Conservation (phyloP, 2,797 vertebrate species). For the Scomberomorus guttatus region DNA sequence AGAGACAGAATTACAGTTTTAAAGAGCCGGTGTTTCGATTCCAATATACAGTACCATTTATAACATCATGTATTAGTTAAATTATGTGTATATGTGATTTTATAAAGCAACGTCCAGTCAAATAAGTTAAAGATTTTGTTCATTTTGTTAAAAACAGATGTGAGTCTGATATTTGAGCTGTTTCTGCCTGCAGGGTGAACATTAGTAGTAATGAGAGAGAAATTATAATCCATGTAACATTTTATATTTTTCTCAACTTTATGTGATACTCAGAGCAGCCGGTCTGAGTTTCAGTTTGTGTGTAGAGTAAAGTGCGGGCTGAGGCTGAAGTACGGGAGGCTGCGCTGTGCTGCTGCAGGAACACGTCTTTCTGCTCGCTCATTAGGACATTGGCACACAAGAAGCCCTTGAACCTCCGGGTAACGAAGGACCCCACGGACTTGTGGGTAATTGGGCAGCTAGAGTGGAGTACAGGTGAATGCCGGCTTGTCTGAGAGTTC, state of each 20-base stretch:
- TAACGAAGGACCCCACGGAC: conserved; percentile 82
- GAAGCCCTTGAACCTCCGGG: conserved; percentile 81
- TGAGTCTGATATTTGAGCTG: not conserved
- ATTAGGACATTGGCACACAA: conserved; percentile 80
- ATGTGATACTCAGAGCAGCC: conserved; percentile 15
- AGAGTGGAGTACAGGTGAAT: conserved; percentile 83
- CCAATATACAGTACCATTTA: too few species aligned
- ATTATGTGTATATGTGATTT: too few species aligned
- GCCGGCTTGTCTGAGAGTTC: conserved; percentile 77
- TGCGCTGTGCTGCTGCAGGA: conserved; percentile 55
- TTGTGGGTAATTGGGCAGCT: conserved; percentile 85
- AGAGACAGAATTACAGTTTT: too few species aligned
- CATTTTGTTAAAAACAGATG: too few species aligned
- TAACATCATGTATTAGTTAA: too few species aligned
- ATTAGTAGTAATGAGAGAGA: conserved; percentile 17
- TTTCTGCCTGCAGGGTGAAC: conserved; percentile 39
- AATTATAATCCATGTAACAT: conserved; percentile 8
- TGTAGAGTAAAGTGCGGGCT: conserved; percentile 34
- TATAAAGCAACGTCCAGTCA: too few species aligned
- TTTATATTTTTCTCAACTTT: too few species aligned
- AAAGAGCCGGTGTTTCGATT: too few species aligned
- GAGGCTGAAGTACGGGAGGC: conserved; percentile 46
- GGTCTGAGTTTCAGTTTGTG: conserved; percentile 21
- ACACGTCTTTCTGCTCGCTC: conserved; percentile 69
- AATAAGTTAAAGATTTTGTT: too few species aligned